Percentiles rank a stretch among this genome's conserved stretches.
These are phyloP conservation scores for Cuculus canorus DNA, from an alignment of 2,797 vertebrate genomes.

Conservation along the genomic window DNA sequence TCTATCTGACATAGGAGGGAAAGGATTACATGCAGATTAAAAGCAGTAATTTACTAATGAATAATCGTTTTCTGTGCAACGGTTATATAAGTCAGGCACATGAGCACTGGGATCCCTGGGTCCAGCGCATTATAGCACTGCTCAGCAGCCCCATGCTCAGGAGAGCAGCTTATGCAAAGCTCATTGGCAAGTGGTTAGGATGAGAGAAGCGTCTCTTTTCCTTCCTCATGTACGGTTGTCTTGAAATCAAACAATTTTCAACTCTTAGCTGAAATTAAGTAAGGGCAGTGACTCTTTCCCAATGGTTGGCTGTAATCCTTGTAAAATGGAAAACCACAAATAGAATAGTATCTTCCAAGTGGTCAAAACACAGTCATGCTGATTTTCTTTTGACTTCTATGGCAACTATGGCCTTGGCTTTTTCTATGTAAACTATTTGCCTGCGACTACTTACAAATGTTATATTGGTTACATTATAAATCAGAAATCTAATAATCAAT, in stretches of 20 bases:
- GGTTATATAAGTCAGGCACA: constrained; percentile 6
- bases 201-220: background rate
- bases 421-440: background rate
- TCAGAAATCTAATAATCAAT: background rate
- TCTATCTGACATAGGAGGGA: background rate
- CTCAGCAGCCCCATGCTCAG: fast-evolving
- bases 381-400: background rate
- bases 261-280: background rate
- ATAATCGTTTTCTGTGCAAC: background rate
- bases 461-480: background rate
- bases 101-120: background rate
- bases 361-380: background rate
- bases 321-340: background rate
- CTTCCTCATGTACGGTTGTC: background rate
- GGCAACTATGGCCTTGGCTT: background rate
- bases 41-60: constrained; percentile 25
- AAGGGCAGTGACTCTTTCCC: background rate
- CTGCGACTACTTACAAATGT: background rate
- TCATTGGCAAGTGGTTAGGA: fast-evolving
- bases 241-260: fast-evolving
- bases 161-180: background rate
- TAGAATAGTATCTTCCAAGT: background rate
- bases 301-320: background rate
- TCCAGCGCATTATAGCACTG: fast-evolving
- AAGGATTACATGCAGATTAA: constrained; percentile 52